Evolutionary conservation across 2,113 vertebrate genomes (phyloP), one percentile per base, ranked within the genome.

Genomic region (Leptobrachium ailaonicum): DNA sequence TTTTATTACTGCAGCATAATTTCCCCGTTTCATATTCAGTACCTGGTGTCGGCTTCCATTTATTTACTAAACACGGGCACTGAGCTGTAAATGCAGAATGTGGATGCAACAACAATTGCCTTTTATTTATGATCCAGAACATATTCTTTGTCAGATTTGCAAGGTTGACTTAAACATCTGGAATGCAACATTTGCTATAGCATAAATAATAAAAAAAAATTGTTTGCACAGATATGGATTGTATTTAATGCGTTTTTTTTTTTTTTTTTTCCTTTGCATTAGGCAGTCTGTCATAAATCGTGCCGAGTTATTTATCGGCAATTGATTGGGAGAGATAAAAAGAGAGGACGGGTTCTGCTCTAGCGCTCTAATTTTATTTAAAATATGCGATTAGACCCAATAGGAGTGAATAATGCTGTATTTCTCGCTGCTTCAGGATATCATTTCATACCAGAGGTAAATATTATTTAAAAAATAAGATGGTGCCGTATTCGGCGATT

Each of bases 41-140:
- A 73, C 78, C 78, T 58, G 50, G 71, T 67, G 78, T 73, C 71
- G 41, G 78, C 78, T 66, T 80, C 73, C 78, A 80, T 80, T 80
- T 80, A 56, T 64, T 43, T 80, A 74, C 78, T 80, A 80, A 80
- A 80, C 70, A 71, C 79, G 20, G 64, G 64, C 79, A 63, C 64
- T 42, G 79, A 75, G 79, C 71, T 50, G 66, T 75, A 70, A 81
- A 75, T 71, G 56, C 72, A 47, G 62, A 73, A 62, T 74, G 67
- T 71, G 62, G 79, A 81, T 75, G 79, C 71, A 50, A 32, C 72
- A 12, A 68, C 50, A 2, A 68, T 45, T 66, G 8, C 53, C 9
- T 8, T 56, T 75, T 75, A 74, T 81, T 81, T 81, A 81, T 69
- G 71, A 75, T 62, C 79, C 79, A 40, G 54, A 41, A 75, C 64